These are phyloP conservation scores for Lepeophtheirus nordmannii DNA, from an alignment of 2,888 invertebrate genomes.

Conservation along the genomic window DNA sequence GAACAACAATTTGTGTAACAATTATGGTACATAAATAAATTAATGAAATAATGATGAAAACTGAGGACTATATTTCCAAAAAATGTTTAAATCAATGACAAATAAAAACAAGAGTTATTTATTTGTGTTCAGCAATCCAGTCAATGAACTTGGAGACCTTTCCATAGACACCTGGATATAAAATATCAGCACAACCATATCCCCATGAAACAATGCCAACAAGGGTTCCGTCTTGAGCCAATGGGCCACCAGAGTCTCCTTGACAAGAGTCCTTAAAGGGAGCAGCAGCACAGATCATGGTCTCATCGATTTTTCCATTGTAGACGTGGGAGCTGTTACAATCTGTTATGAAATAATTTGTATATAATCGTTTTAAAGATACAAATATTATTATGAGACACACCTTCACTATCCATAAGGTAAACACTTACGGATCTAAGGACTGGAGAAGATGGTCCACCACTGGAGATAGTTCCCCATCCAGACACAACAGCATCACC, in stretches of 20 bases:
- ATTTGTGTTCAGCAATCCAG: slow-evolving; percentile 3
- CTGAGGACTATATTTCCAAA: too few relatives aligned
- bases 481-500: slow-evolving; percentile 25
- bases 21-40: too few relatives aligned
- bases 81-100: too few relatives aligned
- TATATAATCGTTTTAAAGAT: too few relatives aligned
- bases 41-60: too few relatives aligned
- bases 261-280: slow-evolving; percentile 26
- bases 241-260: slow-evolving; percentile 26
- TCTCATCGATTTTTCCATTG: slow-evolving; percentile 20
- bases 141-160: slow-evolving; percentile 8
- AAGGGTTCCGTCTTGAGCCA: slow-evolving; percentile 15
- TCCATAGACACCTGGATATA: slow-evolving; percentile 14
- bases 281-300: slow-evolving; percentile 27
- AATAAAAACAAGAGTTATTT: too few relatives aligned
- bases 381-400: too few relatives aligned
- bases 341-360: background rate
- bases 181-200: slow-evolving; percentile 1
- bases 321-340: slow-evolving; percentile 13
- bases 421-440: slow-evolving; percentile 26
- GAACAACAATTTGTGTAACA: too few relatives aligned
- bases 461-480: slow-evolving; percentile 25
- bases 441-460: slow-evolving; percentile 23
- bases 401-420: slow-evolving; percentile 16
- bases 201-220: slow-evolving; percentile 16